A percentile compares a stretch with the other conserved stretches of the same genome.
phyloP scores from a whole-genome alignment of 2,888 invertebrate genomes.

The Galerucella nymphaeae region DNA sequence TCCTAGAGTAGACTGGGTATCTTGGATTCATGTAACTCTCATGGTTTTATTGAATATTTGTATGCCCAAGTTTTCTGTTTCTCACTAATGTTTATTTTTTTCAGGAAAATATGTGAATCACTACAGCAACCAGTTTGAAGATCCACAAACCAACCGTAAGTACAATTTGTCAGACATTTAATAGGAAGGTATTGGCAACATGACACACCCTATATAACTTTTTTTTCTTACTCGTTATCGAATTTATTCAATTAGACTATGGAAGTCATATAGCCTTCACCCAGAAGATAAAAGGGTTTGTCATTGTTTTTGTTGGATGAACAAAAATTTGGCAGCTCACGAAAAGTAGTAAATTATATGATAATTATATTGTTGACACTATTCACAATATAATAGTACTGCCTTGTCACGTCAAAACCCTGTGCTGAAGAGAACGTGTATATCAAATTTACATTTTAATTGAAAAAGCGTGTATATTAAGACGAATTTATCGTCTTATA shows the following conservation, averaged over 20 bases:
- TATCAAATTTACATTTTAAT: conserved; percentile 16
- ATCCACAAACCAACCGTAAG: conserved; percentile 61
- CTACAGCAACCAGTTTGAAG: conserved; percentile 58
- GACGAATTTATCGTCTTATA: too few species aligned
- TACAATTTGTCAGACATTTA: conserved; percentile 42
- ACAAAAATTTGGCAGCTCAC: not conserved
- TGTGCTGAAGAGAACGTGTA: not conserved
- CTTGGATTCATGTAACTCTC: too few species aligned
- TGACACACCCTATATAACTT: too few species aligned
- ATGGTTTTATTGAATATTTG: too few species aligned
- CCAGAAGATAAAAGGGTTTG: too few species aligned
- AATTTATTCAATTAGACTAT: too few species aligned
- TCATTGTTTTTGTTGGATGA: too few species aligned
- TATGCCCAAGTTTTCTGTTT: not conserved
- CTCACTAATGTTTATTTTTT: not conserved
- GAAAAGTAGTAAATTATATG: not conserved
- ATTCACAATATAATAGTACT: not conserved
- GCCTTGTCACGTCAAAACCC: not conserved
- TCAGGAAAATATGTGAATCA: conserved; percentile 62
- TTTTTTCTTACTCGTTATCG: too few species aligned
- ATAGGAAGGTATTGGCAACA: too few species aligned
- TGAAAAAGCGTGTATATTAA: too few species aligned
- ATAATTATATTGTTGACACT: not conserved
- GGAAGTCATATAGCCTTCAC: too few species aligned
- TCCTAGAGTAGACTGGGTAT: too few species aligned